Evolutionary conservation across 2,113 vertebrate genomes (phyloP), one percentile per base, ranked within the genome.

Genomic region (Willisornis vidua): DNA sequence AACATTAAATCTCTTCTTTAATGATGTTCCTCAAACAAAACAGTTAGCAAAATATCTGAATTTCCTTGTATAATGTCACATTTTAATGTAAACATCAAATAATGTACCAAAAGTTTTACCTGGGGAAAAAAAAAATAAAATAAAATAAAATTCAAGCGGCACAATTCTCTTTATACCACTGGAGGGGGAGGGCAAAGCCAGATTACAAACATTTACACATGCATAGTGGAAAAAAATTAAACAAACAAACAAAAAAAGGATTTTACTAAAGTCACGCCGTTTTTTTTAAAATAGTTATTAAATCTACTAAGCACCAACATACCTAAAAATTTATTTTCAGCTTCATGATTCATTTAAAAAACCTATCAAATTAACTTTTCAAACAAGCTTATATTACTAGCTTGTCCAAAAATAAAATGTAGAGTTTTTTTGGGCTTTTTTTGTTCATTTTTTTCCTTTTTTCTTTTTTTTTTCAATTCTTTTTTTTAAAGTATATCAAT

Each of bases 61-160:
- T 97, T 98, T 98, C 97, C 98, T 98, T 97, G 97, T 98, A 99
- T 99, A 98, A 98, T 98, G 98, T 99, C 98, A 99, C 98, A 98
- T 98, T 98, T 98, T 98, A 99, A 99, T 98, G 98, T 99, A 99
- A 99, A 99, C 99, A 99, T 98, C 98, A 99, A 99, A 99, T 98
- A 98, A 99, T 98, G 98, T 98, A 99, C 98, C 98, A 98, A 99
- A 98, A 98, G 84, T 98, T 97, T 98, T 97, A 98, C 98, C 89
- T 96, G 97, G 84, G 94, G 97, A 96, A 94, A 94, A 87, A 90
- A 93, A 70, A 81, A 65, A 84, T 95, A 87, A 97, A 97, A 94
- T 93, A 87, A 90, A 92, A 88, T 85, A 91, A 78, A 81, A 65
- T 94, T 95, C 96, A 96, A 97, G 97, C 96, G 96, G 97, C 97